Evolutionary conservation across 2,113 vertebrate genomes (phyloP).

Genomic region (Paratilapia polleni): DNA sequence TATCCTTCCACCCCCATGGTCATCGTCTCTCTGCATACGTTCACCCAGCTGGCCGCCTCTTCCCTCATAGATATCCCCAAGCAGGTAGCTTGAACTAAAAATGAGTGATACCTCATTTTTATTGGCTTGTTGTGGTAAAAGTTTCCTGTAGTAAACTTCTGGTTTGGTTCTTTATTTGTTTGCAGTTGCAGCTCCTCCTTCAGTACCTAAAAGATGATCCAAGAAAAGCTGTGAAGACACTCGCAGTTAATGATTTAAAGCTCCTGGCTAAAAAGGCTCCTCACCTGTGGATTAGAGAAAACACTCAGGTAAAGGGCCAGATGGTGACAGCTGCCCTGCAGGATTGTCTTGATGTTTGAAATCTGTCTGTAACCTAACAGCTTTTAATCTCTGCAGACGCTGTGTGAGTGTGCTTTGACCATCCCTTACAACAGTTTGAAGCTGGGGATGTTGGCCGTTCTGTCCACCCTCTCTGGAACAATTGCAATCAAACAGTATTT

Average conservation of each 20-base stretch:
- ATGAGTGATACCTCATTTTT: background rate
- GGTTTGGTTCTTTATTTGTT: background rate
- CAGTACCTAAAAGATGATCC: slow-evolving; percentile 95
- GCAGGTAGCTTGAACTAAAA: slow-evolving; percentile 80
- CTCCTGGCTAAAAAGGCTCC: slow-evolving; percentile 94
- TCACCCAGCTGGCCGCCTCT: slow-evolving; percentile 93
- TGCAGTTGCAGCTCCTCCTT: slow-evolving; percentile 91
- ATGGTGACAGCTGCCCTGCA: background rate
- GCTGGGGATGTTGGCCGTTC: slow-evolving; percentile 93
- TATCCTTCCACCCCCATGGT: slow-evolving; percentile 97
- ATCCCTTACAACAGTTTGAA: slow-evolving; percentile 94
- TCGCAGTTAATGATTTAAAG: slow-evolving; percentile 92
- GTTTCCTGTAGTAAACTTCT: background rate
- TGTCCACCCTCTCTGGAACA: slow-evolving; percentile 90
- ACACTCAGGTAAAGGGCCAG: slow-evolving; percentile 87
- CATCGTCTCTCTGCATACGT: slow-evolving; percentile 95
- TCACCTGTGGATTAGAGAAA: slow-evolving; percentile 94
- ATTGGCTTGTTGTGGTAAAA: background rate
- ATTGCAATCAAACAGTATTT: slow-evolving; percentile 97
- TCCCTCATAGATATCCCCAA: slow-evolving; percentile 97
- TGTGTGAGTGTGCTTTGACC: slow-evolving; percentile 94
- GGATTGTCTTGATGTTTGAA: background rate
- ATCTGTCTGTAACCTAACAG: background rate
- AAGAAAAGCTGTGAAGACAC: slow-evolving; percentile 93
- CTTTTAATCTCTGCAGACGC: slow-evolving; percentile 76